phyloP scores from a whole-genome alignment of 2,888 invertebrate genomes.

The Megastigmus dorsalis region DNA sequence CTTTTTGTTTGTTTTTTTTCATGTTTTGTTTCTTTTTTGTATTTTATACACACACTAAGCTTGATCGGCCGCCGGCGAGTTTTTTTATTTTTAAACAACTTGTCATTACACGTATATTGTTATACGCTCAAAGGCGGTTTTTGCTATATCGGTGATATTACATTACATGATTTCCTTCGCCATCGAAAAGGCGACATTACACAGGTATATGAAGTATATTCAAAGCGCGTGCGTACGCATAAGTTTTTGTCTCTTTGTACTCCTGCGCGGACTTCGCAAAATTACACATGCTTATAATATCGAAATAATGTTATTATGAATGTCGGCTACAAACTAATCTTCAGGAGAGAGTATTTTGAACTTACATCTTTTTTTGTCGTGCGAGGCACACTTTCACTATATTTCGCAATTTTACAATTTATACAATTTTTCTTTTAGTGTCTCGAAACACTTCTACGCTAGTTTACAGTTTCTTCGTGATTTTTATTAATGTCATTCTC shows the following conservation, averaged over 20 bases:
- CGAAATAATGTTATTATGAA: slow-evolving; percentile 8
- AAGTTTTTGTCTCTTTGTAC: neutral
- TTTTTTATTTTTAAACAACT: neutral
- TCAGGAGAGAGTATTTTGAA: slow-evolving; percentile 50
- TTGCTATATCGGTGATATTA: no score
- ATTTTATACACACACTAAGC: slow-evolving; percentile 38
- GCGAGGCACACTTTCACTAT: slow-evolving; percentile 36
- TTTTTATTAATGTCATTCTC: slow-evolving; percentile 46
- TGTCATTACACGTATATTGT: no score
- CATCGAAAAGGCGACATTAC: neutral
- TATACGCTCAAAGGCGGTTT: no score
- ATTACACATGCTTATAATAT: slow-evolving; percentile 35
- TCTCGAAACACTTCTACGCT: slow-evolving; percentile 30
- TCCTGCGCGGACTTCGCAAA: neutral
- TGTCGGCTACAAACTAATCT: slow-evolving; percentile 26
- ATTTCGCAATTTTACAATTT: slow-evolving; percentile 49
- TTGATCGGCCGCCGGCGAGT: slow-evolving; percentile 9
- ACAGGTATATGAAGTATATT: neutral
- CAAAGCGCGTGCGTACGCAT: neutral
- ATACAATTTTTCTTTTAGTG: slow-evolving; percentile 44
- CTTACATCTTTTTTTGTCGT: slow-evolving; percentile 22
- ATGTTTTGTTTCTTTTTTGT: slow-evolving; percentile 16
- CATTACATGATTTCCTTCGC: neutral
- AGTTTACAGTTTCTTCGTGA: slow-evolving; percentile 24
- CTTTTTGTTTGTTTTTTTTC: slow-evolving; percentile 8